Evolutionary conservation across 2,113 vertebrate species (phyloP), one percentile per base, ranked within the genome.

Genomic region (Typhlomys cinereus): DNA sequence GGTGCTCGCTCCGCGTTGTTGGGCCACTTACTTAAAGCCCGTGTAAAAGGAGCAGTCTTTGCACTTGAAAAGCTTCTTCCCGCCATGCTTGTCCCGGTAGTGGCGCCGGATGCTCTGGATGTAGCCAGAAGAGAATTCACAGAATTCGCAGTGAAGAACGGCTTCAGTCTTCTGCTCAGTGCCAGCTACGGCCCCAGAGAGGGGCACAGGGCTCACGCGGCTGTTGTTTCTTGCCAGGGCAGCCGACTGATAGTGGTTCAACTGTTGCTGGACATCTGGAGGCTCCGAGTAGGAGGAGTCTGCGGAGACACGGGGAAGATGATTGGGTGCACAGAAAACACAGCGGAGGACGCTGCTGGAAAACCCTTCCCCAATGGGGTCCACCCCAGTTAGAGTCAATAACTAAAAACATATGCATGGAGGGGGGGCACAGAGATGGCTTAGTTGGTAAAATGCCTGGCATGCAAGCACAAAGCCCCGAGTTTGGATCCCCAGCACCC

Each of bases 21-120:
- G 59, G 0, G 46, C 25, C 93, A 98, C 99, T 99, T 98, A 99
- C 99, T 99, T 99, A 99, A 99, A 98, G 98, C 99, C 99, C 94
- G 99, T 99, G 96, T 99, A 99, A 97, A 99, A 99, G 70, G 99
- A 98, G 95, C 99, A 99, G 94, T 99, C 99, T 97, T 99, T 99
- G 98, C 99, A 99, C 97, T 99, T 99, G 98, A 99, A 99, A 94
- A 99, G 99, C 96, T 99, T 99, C 96, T 99, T 99, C 75, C 99
- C 99, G 2, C 99, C 99, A 0, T 99, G 99, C 48, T 99, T 99
- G 97, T 99, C 99, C 84, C 99, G 98, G 97, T 99, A 99, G 97
- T 99, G 99, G 92, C 99, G 98, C 39, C 99, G 98, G 95, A 99
- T 99, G 96, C 99, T 99, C 98, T 99, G 99, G 97, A 99, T 99